Evolutionary conservation across 1,140 invertebrate genomes (phyloP).

Genomic region (Propsilocerus akamusi): DNA sequence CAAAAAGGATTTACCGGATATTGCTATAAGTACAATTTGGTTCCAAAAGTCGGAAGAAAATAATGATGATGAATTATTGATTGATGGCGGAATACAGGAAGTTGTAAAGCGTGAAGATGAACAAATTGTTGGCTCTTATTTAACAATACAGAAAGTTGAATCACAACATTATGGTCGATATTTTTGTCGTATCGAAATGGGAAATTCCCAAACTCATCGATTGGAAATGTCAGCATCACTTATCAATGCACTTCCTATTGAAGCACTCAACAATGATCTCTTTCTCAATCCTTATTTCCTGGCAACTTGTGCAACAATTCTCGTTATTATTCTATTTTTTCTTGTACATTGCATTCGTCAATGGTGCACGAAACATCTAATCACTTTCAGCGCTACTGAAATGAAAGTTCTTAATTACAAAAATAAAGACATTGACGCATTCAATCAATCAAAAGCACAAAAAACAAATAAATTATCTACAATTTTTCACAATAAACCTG

Average conservation of each 20-base stretch:
- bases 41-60: slow-evolving; percentile 3
- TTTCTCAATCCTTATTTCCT: not conserved
- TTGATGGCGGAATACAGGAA: not conserved
- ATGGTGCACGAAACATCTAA: not conserved
- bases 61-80: not conserved
- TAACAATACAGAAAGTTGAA: slow-evolving; percentile 35
- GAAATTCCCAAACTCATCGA: slow-evolving; percentile 5
- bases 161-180: slow-evolving; percentile 46
- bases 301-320: not conserved
- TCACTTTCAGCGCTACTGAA: not conserved
- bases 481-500: not conserved
- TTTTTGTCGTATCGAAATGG: slow-evolving; percentile 27
- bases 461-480: too few species aligned
- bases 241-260: not conserved
- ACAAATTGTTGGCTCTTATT: slow-evolving; percentile 47
- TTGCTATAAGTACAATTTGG: slow-evolving; percentile 4
- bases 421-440: too few species aligned
- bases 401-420: too few species aligned
- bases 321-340: not conserved
- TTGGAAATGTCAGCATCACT: slow-evolving; percentile 6
- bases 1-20: slow-evolving; percentile 16
- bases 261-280: not conserved
- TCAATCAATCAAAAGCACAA: too few species aligned
- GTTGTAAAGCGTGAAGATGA: slow-evolving; percentile 37
- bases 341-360: not conserved